A percentile compares a stretch with the other conserved stretches of the same genome.
phyloP scores from a whole-genome alignment of 2,888 invertebrate genomes.

The Cactoblastis cactorum region DNA sequence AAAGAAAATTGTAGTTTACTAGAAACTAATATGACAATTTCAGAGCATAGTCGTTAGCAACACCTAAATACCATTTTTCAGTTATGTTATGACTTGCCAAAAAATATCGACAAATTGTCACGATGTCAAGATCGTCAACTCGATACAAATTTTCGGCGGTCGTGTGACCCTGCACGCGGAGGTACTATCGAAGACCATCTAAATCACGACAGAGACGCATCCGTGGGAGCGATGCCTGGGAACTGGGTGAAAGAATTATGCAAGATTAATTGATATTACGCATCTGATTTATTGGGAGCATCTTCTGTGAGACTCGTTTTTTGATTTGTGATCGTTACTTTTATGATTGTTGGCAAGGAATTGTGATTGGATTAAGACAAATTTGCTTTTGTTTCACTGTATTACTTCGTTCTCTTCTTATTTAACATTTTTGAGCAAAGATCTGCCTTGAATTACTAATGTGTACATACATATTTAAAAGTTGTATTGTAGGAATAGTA shows the following conservation, averaged over 20 bases:
- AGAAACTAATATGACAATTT: too few species aligned
- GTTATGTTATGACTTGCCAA: too few species aligned
- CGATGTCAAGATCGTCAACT: neutral
- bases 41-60: too few species aligned
- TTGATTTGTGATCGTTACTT: neutral
- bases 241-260: constrained; percentile 25
- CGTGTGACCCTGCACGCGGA: constrained; percentile 44
- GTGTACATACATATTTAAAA: too few species aligned
- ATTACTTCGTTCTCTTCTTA: too few species aligned
- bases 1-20: too few species aligned
- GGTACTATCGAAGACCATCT: constrained; percentile 55
- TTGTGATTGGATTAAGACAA: too few species aligned
- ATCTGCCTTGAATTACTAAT: too few species aligned
- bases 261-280: constrained; percentile 16
- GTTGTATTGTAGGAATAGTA: too few species aligned
- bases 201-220: constrained; percentile 46
- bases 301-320: constrained; percentile 3
- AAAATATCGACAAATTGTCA: constrained; percentile 4
- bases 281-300: constrained; percentile 9
- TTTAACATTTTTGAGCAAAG: too few species aligned
- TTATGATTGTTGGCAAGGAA: neutral
- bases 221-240: constrained; percentile 36
- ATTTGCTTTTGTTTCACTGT: too few species aligned
- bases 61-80: too few species aligned
- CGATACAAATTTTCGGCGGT: constrained; percentile 31